A percentile compares a stretch with the other conserved stretches of the same genome.
These are phyloP conservation scores for Gallinago paraguaiae DNA, from an alignment of 2,113 vertebrate genomes.

Conservation along the genomic window DNA sequence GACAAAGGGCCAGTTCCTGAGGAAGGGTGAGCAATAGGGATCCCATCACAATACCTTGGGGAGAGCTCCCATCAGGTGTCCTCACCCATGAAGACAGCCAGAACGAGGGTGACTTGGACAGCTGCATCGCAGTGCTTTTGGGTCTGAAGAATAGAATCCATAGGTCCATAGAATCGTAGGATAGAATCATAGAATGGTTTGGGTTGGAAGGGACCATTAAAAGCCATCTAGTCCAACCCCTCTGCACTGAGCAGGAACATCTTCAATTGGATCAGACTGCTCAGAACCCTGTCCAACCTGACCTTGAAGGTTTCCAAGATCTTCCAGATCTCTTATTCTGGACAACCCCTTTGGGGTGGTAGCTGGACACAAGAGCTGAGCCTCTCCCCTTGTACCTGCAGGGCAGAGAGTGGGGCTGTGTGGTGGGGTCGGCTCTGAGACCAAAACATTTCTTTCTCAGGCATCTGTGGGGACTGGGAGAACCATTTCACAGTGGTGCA, in stretches of 20 bases:
- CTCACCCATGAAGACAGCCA: background rate
- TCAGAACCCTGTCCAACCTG: background rate
- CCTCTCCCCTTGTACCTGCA: background rate
- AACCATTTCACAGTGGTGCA: slow-evolving; percentile 69
- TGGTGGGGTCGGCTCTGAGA: background rate
- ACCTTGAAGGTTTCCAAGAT: background rate
- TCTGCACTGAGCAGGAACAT: background rate
- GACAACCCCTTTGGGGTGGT: background rate
- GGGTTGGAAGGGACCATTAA: background rate
- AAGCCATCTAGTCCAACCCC: background rate
- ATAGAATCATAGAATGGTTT: background rate
- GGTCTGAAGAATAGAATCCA: background rate
- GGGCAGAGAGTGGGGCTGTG: background rate
- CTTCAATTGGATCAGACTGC: background rate
- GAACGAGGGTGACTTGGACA: background rate
- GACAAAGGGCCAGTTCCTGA: slow-evolving; percentile 53
- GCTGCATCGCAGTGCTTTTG: background rate
- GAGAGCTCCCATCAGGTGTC: background rate
- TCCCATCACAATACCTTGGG: background rate
- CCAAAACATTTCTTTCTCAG: background rate
- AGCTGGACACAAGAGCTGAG: background rate
- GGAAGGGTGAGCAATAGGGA: slow-evolving; percentile 59
- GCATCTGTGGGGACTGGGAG: slow-evolving; percentile 69
- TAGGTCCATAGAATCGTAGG: background rate
- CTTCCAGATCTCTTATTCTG: background rate